Percentiles rank a stretch among this genome's conserved stretches.
These are phyloP conservation scores for Antigone vipio DNA, from an alignment of 2,113 vertebrate genomes.

Conservation along the genomic window DNA sequence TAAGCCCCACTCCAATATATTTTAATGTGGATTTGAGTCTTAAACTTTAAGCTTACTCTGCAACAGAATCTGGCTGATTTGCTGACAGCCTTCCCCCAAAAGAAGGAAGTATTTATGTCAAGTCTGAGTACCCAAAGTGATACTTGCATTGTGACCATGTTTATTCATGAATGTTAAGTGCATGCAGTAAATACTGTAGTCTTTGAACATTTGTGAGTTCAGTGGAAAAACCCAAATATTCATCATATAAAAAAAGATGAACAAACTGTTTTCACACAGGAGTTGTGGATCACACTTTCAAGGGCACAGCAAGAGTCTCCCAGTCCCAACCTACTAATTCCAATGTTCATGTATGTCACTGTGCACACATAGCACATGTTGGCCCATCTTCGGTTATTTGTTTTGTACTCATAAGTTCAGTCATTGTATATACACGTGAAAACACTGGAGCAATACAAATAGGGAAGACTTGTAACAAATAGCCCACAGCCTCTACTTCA, in stretches of 20 bases:
- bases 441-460: not conserved
- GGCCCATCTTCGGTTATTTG: not conserved
- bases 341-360: not conserved
- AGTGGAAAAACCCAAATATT: not conserved
- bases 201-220: not conserved
- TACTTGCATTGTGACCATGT: fast-evolving
- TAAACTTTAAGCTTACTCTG: not conserved
- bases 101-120: not conserved
- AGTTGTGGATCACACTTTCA: not conserved
- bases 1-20: not conserved
- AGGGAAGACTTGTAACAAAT: not conserved
- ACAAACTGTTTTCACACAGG: not conserved
- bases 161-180: not conserved
- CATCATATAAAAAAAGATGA: not conserved
- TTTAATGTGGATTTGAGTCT: not conserved
- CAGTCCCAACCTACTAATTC: not conserved
- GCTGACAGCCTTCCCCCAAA: not conserved
- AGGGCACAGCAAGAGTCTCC: not conserved
- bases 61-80: not conserved
- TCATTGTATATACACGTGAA: not conserved
- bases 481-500: not conserved
- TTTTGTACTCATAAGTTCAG: not conserved
- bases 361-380: not conserved
- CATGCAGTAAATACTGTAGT: not conserved
- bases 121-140: not conserved